These are phyloP conservation scores for Leptonema lineaticorne DNA, from an alignment of 1,140 invertebrate genomes.

Conservation along the genomic window DNA sequence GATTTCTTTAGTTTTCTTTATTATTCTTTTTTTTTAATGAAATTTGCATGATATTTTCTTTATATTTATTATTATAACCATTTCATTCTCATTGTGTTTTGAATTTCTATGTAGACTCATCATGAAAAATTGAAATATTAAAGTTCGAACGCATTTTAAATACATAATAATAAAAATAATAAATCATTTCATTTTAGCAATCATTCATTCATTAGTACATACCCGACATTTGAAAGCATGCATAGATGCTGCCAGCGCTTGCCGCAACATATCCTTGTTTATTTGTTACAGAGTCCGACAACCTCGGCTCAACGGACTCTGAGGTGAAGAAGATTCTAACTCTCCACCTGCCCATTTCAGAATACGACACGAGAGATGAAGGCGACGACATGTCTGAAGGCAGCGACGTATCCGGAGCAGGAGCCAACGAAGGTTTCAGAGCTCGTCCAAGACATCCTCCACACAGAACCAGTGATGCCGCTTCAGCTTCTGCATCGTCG, in stretches of 20 bases:
- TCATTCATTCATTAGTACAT: constrained; percentile 1
- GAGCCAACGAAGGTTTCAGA: constrained; percentile 71
- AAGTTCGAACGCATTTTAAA: no score
- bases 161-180: no score
- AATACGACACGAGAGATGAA: constrained; percentile 70
- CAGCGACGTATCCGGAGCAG: constrained; percentile 66
- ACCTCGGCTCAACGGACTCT: constrained; percentile 81
- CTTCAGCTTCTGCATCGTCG: constrained; percentile 31
- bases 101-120: no score
- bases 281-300: constrained; percentile 74
- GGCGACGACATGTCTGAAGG: constrained; percentile 65
- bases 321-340: constrained; percentile 87
- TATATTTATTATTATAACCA: neutral
- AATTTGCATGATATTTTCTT: neutral
- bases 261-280: constrained; percentile 37
- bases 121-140: no score
- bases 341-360: constrained; percentile 84
- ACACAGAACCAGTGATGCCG: constrained; percentile 19
- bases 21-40: neutral
- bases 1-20: no score
- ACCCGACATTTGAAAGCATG: constrained; percentile 15
- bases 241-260: constrained; percentile 34
- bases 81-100: no score
- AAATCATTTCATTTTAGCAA: neutral
- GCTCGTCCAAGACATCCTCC: constrained; percentile 53